A percentile compares a stretch with the other conserved stretches of the same genome.
Evolutionary conservation across 2,797 vertebrate genomes (phyloP).

Genomic region (Craterocephalus amniculus): DNA sequence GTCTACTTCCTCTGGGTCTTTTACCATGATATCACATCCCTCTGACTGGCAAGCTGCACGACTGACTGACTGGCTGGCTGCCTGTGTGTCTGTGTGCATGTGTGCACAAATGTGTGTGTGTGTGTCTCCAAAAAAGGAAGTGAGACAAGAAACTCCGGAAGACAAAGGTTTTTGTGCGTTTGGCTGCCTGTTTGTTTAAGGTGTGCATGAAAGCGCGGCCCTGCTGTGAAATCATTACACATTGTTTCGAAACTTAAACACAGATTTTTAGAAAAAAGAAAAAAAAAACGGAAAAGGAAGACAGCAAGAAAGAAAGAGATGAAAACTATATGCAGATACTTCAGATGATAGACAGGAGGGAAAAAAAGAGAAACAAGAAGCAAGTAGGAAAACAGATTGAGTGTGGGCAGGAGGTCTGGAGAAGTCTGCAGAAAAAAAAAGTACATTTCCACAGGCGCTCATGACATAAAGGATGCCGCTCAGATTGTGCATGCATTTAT

Average conservation of each 20-base stretch:
- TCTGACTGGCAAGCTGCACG: constrained; percentile 34
- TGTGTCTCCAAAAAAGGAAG: constrained; percentile 54
- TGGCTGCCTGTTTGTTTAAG: constrained; percentile 13
- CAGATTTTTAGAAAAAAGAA: neutral
- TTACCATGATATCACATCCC: constrained; percentile 60
- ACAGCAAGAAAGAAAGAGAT: neutral
- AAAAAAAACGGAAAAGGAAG: neutral
- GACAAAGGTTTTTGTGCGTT: constrained; percentile 6
- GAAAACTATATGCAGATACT: constrained; percentile 6
- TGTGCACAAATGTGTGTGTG: neutral
- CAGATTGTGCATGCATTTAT: constrained; percentile 18
- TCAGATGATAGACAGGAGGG: constrained; percentile 13
- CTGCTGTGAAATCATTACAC: constrained; percentile 14
- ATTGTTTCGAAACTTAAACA: constrained; percentile 15
- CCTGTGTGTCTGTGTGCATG: neutral
- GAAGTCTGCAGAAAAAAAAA: constrained; percentile 55
- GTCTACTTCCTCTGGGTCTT: constrained; percentile 65
- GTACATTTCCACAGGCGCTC: constrained; percentile 49
- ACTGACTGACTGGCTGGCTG: constrained; percentile 23
- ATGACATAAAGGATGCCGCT: constrained; percentile 27
- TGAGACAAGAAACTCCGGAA: constrained; percentile 41
- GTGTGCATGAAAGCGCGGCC: neutral
- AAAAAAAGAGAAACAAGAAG: constrained; percentile 9
- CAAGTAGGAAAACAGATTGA: constrained; percentile 56
- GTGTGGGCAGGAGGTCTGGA: constrained; percentile 63